A percentile compares a stretch with the other conserved stretches of the same genome.
Evolutionary conservation across 2,113 vertebrate genomes (phyloP).

Genomic region (Catharus bicknelli): DNA sequence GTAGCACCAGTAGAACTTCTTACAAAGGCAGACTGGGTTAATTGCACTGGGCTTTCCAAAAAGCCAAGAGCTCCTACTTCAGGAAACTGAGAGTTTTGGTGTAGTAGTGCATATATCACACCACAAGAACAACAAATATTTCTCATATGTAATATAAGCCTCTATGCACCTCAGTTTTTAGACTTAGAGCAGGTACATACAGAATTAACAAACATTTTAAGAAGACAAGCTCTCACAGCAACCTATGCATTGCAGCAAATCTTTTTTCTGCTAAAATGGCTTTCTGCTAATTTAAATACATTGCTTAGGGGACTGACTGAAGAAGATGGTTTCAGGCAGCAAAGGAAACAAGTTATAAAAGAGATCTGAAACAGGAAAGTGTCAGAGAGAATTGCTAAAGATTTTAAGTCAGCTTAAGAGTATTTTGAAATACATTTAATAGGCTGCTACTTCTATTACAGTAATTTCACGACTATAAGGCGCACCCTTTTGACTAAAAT

Average conservation of each 20-base stretch:
- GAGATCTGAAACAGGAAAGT: not conserved
- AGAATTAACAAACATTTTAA: not conserved
- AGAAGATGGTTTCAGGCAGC: not conserved
- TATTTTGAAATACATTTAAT: not conserved
- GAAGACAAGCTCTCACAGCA: not conserved
- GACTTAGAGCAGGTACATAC: not conserved
- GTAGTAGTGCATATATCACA: not conserved
- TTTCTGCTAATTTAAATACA: not conserved
- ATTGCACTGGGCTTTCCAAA: not conserved
- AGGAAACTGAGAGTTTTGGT: not conserved
- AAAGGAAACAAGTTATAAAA: not conserved
- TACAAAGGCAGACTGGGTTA: not conserved
- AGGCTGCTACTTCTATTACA: not conserved
- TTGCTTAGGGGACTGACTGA: not conserved
- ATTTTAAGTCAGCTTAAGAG: not conserved
- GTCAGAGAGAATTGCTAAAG: not conserved
- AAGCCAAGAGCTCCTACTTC: not conserved
- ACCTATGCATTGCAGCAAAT: not conserved
- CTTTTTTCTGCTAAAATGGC: not conserved
- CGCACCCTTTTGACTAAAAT: too few relatives aligned
- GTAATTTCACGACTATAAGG: too few relatives aligned
- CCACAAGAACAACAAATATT: accelerated
- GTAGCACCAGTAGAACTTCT: not conserved
- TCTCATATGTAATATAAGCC: not conserved
- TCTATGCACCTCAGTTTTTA: not conserved